Evolutionary conservation across 30 jellyfish, hydroid and myxozoan genomes (phyloP).

Genomic region (Turritopsis dohrnii): DNA sequence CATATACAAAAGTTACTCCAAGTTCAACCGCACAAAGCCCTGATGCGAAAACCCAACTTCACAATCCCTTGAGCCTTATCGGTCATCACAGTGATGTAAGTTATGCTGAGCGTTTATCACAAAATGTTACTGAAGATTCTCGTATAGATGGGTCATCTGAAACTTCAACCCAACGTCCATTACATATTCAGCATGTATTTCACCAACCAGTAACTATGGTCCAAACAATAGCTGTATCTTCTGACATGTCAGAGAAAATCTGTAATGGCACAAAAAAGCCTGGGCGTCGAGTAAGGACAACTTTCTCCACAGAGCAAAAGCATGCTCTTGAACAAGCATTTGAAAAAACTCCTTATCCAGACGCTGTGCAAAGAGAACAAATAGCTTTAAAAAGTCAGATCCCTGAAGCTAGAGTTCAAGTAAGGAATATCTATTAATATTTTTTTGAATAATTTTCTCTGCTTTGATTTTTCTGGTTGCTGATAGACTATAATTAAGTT

Average conservation of each 20-base stretch:
- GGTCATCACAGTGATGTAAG: neutral
- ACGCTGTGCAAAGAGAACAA: slow-evolving; percentile 81
- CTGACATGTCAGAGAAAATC: slow-evolving; percentile 16
- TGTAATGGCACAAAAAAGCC: slow-evolving; percentile 45
- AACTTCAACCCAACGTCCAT: slow-evolving; percentile 30
- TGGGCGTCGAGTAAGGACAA: slow-evolving; percentile 68
- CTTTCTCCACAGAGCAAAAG: slow-evolving; percentile 78
- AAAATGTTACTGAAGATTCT: neutral
- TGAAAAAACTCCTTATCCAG: slow-evolving; percentile 82
- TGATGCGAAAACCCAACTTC: neutral
- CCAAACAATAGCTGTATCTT: neutral
- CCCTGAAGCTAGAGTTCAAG: slow-evolving; percentile 98
- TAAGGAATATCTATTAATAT: neutral
- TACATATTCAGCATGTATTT: slow-evolving; percentile 35
- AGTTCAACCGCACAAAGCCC: neutral
- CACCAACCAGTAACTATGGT: slow-evolving; percentile 33
- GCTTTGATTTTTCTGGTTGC: no score
- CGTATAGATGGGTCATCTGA: neutral
- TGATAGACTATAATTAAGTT: no score
- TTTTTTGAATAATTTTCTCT: no score
- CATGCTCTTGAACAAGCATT: slow-evolving; percentile 77
- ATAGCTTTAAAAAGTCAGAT: slow-evolving; percentile 69
- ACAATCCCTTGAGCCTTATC: neutral
- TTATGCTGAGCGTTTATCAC: neutral
- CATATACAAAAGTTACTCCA: neutral